phyloP scores from a whole-genome alignment of 2,113 vertebrate species.

The Tragelaphus strepsiceros region DNA sequence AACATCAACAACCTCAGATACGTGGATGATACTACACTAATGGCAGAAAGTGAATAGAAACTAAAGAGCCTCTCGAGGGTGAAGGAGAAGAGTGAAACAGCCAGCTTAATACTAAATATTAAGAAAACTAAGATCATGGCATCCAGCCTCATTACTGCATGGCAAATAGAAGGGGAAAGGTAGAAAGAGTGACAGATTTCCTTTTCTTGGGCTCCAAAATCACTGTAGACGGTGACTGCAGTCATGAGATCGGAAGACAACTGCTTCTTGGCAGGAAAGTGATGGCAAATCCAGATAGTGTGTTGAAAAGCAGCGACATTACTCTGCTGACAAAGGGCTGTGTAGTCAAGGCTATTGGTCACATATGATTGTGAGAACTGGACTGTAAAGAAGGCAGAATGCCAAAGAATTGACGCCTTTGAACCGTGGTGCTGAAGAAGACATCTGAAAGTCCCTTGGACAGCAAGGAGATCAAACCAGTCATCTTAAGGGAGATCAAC shows the following conservation, averaged over 20 bases:
- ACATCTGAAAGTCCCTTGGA: neutral
- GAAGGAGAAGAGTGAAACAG: neutral
- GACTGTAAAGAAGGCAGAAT: neutral
- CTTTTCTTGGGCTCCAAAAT: neutral
- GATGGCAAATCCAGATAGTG: neutral
- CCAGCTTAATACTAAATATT: neutral
- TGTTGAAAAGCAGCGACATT: neutral
- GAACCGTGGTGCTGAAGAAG: neutral
- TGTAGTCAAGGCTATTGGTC: neutral
- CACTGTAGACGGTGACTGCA: neutral
- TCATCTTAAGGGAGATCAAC: neutral
- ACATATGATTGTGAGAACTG: neutral
- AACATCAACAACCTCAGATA: neutral
- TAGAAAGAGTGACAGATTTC: neutral
- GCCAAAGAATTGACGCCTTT: neutral
- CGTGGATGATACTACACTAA: rapidly evolving
- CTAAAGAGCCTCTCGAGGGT: neutral
- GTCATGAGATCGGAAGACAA: neutral
- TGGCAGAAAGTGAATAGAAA: neutral
- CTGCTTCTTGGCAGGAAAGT: neutral
- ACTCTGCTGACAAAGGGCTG: neutral
- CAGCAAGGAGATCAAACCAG: neutral
- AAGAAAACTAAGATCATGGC: neutral
- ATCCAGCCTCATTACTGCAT: neutral
- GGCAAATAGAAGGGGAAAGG: neutral